Conservation (phyloP, 2,888 invertebrate species). For the Lasioglossum lativentre region DNA sequence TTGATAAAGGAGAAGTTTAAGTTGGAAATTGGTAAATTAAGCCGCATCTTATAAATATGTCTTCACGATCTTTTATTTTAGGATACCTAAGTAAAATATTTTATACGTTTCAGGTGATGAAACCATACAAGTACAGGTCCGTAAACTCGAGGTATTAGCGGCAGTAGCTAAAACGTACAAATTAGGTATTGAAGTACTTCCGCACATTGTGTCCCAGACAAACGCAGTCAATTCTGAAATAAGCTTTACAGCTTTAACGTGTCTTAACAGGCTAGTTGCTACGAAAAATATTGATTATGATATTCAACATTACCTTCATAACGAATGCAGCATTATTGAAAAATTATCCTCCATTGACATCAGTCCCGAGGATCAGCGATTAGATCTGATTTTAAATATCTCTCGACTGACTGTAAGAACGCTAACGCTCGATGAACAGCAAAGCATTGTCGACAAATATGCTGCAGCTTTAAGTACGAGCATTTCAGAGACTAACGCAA, state of each 20-base stretch:
- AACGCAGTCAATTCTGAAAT: conserved; percentile 61
- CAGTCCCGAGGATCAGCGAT: conserved; percentile 69
- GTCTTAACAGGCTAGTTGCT: conserved; percentile 77
- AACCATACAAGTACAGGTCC: conserved; percentile 58
- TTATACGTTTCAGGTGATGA: conserved; percentile 69
- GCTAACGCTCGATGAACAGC: conserved; percentile 84
- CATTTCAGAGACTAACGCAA: conserved; percentile 80
- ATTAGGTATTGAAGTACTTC: conserved; percentile 74
- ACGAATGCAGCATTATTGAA: conserved; percentile 83
- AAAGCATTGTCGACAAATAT: conserved; percentile 83
- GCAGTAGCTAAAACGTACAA: conserved; percentile 73
- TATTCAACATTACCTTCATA: conserved; percentile 84
- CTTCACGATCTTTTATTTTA: not conserved
- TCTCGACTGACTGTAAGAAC: conserved; percentile 84
- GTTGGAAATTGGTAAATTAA: conserved; percentile 66
- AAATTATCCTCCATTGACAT: conserved; percentile 81
- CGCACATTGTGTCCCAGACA: conserved; percentile 72
- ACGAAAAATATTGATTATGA: conserved; percentile 71
- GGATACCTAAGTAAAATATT: conserved; percentile 18
- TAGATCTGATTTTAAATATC: conserved; percentile 83
- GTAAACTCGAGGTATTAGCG: conserved; percentile 74
- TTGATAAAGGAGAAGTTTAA: conserved; percentile 85
- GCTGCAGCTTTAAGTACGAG: conserved; percentile 79
- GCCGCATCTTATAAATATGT: not conserved
- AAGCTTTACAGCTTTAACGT: conserved; percentile 70